Percentiles rank a stretch among this genome's conserved stretches.
phyloP scores from a whole-genome alignment of 2,888 invertebrate genomes.

The Harpalus rubripes region DNA sequence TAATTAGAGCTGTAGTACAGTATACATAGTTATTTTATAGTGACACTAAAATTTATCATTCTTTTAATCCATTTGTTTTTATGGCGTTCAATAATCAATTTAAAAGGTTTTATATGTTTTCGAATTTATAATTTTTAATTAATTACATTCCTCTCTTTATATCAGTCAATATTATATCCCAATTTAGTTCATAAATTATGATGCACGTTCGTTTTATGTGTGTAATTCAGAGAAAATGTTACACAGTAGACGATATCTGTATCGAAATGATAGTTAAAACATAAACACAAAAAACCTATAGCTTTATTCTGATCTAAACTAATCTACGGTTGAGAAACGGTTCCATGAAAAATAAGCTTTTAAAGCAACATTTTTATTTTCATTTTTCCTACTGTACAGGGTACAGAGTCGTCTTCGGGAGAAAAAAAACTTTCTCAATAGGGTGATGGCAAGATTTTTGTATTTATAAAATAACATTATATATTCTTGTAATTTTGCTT shows the following conservation, averaged over 20 bases:
- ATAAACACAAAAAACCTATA: slow-evolving; percentile 34
- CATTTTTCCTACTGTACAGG: neutral
- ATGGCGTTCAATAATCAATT: slow-evolving; percentile 67
- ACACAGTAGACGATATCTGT: slow-evolving; percentile 43
- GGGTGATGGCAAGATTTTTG: too few species aligned
- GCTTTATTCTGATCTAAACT: slow-evolving; percentile 29
- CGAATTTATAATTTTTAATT: slow-evolving; percentile 67
- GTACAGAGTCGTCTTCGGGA: too few species aligned
- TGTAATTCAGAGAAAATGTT: slow-evolving; percentile 58
- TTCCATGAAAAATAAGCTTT: slow-evolving; percentile 36
- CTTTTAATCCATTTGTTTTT: slow-evolving; percentile 66
- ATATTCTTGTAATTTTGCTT: too few species aligned
- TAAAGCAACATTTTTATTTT: slow-evolving; percentile 36
- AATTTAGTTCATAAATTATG: slow-evolving; percentile 63
- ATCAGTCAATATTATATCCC: slow-evolving; percentile 61
- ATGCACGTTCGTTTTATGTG: slow-evolving; percentile 56
- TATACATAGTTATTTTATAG: slow-evolving; percentile 64
- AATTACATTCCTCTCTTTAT: slow-evolving; percentile 65
- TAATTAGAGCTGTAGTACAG: slow-evolving; percentile 57
- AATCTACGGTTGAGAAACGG: slow-evolving; percentile 15
- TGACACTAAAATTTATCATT: slow-evolving; percentile 66
- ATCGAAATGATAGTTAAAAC: slow-evolving; percentile 48
- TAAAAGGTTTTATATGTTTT: slow-evolving; percentile 67
- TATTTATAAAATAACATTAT: too few species aligned
- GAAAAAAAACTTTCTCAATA: too few species aligned